A percentile compares a stretch with the other conserved stretches of the same genome.
Evolutionary conservation across 2,888 invertebrate species (phyloP).

Genomic region (Parnassius smintheus): DNA sequence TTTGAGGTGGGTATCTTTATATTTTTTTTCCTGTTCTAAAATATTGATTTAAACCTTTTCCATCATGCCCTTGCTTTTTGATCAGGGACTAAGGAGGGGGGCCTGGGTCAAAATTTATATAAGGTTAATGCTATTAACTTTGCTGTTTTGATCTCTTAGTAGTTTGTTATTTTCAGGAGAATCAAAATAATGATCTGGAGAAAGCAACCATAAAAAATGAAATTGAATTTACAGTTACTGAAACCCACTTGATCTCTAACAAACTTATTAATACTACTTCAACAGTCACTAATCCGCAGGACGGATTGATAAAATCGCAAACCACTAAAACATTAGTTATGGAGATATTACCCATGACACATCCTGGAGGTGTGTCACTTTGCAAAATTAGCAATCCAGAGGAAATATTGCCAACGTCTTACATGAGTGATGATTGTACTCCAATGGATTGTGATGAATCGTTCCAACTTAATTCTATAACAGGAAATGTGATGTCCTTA

Average conservation of each 20-base stretch:
- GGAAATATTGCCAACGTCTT: conserved; percentile 58
- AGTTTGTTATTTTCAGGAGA: conserved; percentile 39
- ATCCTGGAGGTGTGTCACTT: conserved; percentile 31
- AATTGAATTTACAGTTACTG: conserved; percentile 55
- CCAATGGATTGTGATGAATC: conserved; percentile 45
- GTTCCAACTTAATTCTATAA: conserved; percentile 71
- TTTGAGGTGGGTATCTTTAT: conserved; percentile 41
- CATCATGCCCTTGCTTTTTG: too few species aligned
- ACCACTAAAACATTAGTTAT: conserved; percentile 65
- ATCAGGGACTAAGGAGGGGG: too few species aligned
- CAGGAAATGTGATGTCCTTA: conserved; percentile 61
- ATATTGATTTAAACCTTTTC: too few species aligned
- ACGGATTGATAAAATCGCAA: conserved; percentile 57
- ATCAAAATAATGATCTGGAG: conserved; percentile 31
- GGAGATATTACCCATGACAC: conserved; percentile 61
- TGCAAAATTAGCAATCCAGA: conserved; percentile 56
- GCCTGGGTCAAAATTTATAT: too few species aligned
- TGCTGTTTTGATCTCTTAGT: background rate
- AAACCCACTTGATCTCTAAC: conserved; percentile 68
- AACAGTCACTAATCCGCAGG: conserved; percentile 55
- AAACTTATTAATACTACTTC: conserved; percentile 66
- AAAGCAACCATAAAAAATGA: conserved; percentile 56
- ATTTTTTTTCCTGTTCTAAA: background rate
- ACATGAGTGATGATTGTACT: conserved; percentile 36
- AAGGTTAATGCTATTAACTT: background rate